Base-by-base conservation (phyloP, 1,140 invertebrate species). In the Pogonomyrmex californicus region DNA sequence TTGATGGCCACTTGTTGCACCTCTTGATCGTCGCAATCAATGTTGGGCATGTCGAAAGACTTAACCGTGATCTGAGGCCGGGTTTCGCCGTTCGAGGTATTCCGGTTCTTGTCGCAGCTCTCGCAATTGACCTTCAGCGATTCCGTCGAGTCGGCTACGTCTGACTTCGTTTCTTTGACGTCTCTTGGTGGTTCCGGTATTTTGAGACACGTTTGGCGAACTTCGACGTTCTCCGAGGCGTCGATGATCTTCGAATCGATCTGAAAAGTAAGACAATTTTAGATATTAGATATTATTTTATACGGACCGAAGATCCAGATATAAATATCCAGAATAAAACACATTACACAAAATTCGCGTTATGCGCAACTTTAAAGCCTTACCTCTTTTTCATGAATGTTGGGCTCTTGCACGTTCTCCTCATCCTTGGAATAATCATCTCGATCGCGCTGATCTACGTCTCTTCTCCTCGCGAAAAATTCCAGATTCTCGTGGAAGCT, bases 401-500 rank as follows among this genome's bases (percentile, higher is more conserved):
- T 83, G 1, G 47, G 2, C 0, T 85, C 68, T 3, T 44, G 36
- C 7, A 49, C 47, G 0, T 58, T 41, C 2, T 85, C 66, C 17
- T 62, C 65, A 0, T 75, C 85, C 0, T 7, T 82, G 17, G 66
- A 71, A 38, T 49, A 82, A 30, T 9, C 58, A 2, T 87, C 79
- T 6, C 60, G 58, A 23, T 89, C 88, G 33, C 38, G 12, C 3
- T 70, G 91, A 62, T 92, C 89, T 2, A 78, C 17, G 17, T 83
- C 68, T 14, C 91, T 89, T 51, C 94, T 90, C n/a, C 93, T 87
- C 0, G 90, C 93, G n/a, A 95, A 95, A 56, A 95, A 94, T 10
- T 95, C 94, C 0, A 95, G 54, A 47, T 95, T 94, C 77, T 95
- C 94, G 23, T 95, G 94, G 60, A 95, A 95, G 63, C 94, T 95